phyloP scores from a whole-genome alignment of 2,888 invertebrate species.

The Chrysotoxum bicinctum region DNA sequence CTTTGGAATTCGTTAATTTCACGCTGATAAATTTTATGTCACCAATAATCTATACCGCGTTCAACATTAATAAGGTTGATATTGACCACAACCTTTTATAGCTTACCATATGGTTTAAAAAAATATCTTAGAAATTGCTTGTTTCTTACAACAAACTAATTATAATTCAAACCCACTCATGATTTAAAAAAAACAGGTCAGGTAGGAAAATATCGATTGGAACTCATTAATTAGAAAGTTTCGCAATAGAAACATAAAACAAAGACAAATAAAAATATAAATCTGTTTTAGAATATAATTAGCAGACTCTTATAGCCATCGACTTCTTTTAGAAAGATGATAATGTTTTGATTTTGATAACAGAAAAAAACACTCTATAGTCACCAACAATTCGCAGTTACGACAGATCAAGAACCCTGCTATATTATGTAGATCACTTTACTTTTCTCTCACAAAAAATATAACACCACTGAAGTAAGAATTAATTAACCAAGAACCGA shows the following conservation, averaged over 20 bases:
- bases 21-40: too few species aligned
- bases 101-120: too few species aligned
- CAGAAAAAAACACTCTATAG: background rate
- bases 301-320: too few species aligned
- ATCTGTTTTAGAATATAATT: background rate
- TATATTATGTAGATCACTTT: background rate
- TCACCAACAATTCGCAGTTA: slow-evolving; percentile 3
- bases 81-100: too few species aligned
- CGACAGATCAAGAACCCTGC: background rate
- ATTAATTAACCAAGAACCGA: background rate
- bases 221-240: slow-evolving; percentile 3
- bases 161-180: background rate
- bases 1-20: too few species aligned
- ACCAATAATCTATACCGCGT: too few species aligned
- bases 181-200: background rate
- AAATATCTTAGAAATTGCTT: background rate
- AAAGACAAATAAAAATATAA: background rate
- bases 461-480: background rate
- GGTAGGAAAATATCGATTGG: background rate
- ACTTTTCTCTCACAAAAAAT: background rate
- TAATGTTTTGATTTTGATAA: background rate
- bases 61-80: too few species aligned
- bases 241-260: background rate
- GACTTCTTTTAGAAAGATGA: background rate
- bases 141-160: background rate